These are phyloP conservation scores for Alethe castanea DNA, from an alignment of 2,113 vertebrate species.

Conservation along the genomic window DNA sequence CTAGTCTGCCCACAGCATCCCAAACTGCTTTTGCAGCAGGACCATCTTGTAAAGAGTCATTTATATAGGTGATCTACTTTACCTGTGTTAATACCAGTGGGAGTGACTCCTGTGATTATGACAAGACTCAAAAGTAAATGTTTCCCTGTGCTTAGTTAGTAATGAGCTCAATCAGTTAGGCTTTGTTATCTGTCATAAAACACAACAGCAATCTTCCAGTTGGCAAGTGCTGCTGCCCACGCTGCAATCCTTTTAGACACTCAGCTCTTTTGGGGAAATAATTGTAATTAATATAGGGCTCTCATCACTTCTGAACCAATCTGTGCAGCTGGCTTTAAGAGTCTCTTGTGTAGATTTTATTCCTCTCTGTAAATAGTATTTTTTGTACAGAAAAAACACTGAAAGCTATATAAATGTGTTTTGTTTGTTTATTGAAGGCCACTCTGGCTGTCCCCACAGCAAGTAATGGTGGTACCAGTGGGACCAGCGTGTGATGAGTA, in stretches of 20 bases:
- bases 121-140: neutral
- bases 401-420: neutral
- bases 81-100: neutral
- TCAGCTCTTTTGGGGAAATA: neutral
- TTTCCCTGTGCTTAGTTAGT: neutral
- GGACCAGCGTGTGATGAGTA: constrained; percentile 93
- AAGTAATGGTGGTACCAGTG: constrained; percentile 95
- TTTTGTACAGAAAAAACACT: neutral
- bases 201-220: neutral
- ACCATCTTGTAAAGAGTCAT: neutral
- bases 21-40: neutral
- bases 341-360: neutral
- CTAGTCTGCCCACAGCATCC: neutral
- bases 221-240: neutral
- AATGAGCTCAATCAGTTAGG: neutral
- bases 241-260: neutral
- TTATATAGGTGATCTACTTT: neutral
- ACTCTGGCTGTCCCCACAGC: constrained; percentile 93
- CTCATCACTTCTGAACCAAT: neutral
- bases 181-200: neutral
- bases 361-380: neutral
- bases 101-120: neutral
- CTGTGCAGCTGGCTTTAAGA: neutral
- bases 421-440: constrained; percentile 78
- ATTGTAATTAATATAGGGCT: neutral